These are phyloP conservation scores for Semibalanus balanoides DNA, from an alignment of 1,140 invertebrate genomes.

Conservation along the genomic window DNA sequence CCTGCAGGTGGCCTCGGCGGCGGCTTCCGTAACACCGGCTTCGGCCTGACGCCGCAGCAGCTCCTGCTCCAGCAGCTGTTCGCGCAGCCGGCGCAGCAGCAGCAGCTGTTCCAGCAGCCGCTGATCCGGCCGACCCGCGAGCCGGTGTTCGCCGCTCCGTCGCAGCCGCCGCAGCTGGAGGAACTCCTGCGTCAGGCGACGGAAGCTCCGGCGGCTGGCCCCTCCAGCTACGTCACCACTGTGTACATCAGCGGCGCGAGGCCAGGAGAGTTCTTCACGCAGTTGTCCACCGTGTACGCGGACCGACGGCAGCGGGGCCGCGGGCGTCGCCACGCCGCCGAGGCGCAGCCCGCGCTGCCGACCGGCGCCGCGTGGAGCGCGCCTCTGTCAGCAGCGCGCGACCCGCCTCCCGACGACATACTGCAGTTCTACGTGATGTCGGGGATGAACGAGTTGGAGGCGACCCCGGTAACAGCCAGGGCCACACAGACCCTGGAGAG, in stretches of 20 bases:
- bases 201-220: background rate
- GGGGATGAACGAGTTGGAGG: background rate
- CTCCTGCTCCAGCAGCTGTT: slow-evolving; percentile 15
- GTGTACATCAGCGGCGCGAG: too few species aligned
- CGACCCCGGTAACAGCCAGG: background rate
- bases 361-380: too few species aligned
- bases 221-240: too few species aligned
- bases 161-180: slow-evolving; percentile 5
- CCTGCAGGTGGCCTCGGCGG: background rate
- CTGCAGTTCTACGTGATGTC: background rate
- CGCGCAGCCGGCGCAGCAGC: slow-evolving; percentile 6
- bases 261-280: too few species aligned
- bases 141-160: background rate
- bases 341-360: too few species aligned
- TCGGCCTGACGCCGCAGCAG: slow-evolving; percentile 7
- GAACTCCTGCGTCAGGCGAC: background rate
- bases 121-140: background rate
- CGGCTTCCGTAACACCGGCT: background rate
- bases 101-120: slow-evolving; percentile 4
- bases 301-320: too few species aligned
- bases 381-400: background rate
- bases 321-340: too few species aligned
- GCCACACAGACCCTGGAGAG: background rate
- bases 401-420: background rate
- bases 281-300: too few species aligned